Conservation (phyloP, 2,888 invertebrate species). For the Vesta saturnalis region DNA sequence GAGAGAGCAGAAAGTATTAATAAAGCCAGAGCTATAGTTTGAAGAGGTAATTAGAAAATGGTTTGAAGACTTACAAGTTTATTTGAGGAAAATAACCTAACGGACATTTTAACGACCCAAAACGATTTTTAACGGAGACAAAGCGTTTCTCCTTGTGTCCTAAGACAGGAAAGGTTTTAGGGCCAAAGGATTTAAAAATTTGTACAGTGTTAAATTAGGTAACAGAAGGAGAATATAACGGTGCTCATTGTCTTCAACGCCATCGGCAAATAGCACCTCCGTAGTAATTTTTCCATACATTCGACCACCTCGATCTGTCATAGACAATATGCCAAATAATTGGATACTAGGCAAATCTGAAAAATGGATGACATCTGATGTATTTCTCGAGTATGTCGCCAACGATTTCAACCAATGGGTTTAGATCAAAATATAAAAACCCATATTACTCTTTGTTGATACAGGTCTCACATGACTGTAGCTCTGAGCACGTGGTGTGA, state of each 20-base stretch:
- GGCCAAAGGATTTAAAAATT: slow-evolving; percentile 5
- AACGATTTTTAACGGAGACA: background rate
- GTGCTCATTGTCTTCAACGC: slow-evolving; percentile 5
- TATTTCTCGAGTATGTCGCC: background rate
- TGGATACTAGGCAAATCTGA: background rate
- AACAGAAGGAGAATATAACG: slow-evolving; percentile 5
- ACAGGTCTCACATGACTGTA: slow-evolving; percentile 5
- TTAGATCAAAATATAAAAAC: slow-evolving; percentile 5
- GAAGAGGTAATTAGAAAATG: background rate
- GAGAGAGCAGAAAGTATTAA: background rate
- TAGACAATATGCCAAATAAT: slow-evolving; percentile 4
- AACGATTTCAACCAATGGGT: slow-evolving; percentile 4
- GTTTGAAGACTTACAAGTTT: background rate
- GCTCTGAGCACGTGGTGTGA: background rate
- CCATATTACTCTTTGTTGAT: background rate
- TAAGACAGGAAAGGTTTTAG: slow-evolving; percentile 2
- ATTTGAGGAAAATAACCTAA: slow-evolving; percentile 5
- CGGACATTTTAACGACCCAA: background rate
- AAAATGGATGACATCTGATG: background rate
- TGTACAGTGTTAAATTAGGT: slow-evolving; percentile 5
- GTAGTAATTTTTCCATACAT: slow-evolving; percentile 3
- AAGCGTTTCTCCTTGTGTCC: background rate
- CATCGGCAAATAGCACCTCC: slow-evolving; percentile 6
- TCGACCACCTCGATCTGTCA: slow-evolving; percentile 5
- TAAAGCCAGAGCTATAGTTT: background rate